Base-by-base conservation (phyloP, 2,113 vertebrate genomes). In the Protomyctophum bolini region DNA sequence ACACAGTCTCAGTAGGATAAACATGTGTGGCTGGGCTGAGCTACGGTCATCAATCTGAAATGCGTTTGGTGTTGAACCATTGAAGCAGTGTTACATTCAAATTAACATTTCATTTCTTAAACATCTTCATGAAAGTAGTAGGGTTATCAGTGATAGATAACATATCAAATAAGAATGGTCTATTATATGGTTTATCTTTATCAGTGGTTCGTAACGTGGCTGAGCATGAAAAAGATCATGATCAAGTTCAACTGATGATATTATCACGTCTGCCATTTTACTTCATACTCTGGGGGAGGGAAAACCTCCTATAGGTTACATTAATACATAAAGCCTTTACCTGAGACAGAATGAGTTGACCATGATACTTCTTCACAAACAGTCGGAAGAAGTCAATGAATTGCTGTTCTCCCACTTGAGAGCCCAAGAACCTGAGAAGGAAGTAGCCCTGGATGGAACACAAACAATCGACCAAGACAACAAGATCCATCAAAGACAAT, bases 261-360 rank as follows among this genome's bases (percentile, higher is more conserved):
- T 41, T 41, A 41, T 4, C 33, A 41, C 5, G 33, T 6, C 33
- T 41, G 2, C 2, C 33, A 33, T 33, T 6, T 41, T 41, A 41
- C 33, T 41, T 41, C 33, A 41, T 41, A 41, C 33, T 41, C 33
- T 41, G 33, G 33, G 33, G 33, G 33, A 4, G 33, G 33, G 33
- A 2, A 41, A 41, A 41, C 33, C 33, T 41, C 33, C 33, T 41
- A 41, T 3, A 41, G 33, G 33, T 41, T 41, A 41, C 33, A 6
- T 41, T 41, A 4, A 41, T 41, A 41, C 33, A 41, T 4, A 41
- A 41, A 41, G 33, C 3, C 33, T 41, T 41, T 93, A 98, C 98
- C 96, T 98, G 95, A 87, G 98, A 98, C 66, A 98, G 92, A 88
- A 99, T 88, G 10, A 99, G 94, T 63, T 95, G 95, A 12, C 97